These are phyloP conservation scores for Paralinhomoeus sp. DNA, from an alignment of 2,888 invertebrate species.

Conservation along the genomic window DNA sequence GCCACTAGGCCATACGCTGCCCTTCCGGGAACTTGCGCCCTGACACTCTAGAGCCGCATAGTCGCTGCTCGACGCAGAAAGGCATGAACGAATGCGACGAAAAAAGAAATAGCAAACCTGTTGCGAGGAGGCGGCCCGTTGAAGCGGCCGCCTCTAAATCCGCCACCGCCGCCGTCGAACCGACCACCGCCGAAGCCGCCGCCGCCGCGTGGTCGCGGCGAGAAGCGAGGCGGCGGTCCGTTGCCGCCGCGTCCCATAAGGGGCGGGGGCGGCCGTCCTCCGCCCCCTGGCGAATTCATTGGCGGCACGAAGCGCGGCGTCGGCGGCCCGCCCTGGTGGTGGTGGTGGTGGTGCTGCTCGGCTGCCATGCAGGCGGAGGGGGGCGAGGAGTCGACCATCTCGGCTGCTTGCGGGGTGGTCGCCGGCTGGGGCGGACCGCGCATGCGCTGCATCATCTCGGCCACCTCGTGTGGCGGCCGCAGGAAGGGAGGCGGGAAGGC, in stretches of 20 bases:
- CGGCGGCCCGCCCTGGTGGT: not conserved
- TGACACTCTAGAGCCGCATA: too few species aligned
- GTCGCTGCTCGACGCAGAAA: too few species aligned
- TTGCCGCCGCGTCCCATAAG: not conserved
- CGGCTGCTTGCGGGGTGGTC: not conserved
- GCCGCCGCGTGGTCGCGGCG: too few species aligned
- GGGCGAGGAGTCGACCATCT: not conserved
- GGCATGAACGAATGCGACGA: too few species aligned
- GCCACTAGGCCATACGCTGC: too few species aligned
- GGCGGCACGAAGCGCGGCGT: not conserved
- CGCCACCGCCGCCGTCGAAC: not conserved
- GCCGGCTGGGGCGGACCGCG: not conserved
- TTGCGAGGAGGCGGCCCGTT: too few species aligned
- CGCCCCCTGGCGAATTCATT: not conserved
- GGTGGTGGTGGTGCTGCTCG: not conserved
- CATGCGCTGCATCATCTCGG: too few species aligned
- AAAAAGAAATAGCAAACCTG: too few species aligned
- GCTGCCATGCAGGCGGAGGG: not conserved
- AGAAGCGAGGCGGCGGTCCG: too few species aligned
- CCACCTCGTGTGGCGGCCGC: not conserved
- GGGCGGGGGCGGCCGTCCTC: too few species aligned
- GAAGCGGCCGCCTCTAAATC: not conserved
- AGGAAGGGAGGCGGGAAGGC: constrained; percentile 1
- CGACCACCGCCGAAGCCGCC: not conserved
- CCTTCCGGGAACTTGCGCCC: too few species aligned